These are phyloP conservation scores for Otus sunia DNA, from an alignment of 2,113 vertebrate genomes.

Conservation along the genomic window DNA sequence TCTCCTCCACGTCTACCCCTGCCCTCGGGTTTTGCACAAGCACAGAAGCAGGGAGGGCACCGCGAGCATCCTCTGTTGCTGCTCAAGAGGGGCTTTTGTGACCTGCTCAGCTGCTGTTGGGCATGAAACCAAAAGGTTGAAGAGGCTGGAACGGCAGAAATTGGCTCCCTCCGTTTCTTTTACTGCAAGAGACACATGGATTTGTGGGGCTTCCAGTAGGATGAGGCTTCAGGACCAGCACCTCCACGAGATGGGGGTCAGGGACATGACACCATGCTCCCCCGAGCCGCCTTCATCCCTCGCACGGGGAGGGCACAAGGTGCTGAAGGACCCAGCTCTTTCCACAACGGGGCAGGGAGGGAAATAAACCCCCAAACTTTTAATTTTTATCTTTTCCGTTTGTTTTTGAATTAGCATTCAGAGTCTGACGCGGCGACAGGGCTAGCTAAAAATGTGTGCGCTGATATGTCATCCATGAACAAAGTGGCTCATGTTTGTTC, in stretches of 20 bases:
- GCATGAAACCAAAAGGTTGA: background rate
- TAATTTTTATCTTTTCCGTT: background rate
- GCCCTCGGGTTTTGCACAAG: background rate
- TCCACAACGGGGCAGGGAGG: background rate
- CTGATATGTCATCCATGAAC: constrained; percentile 54
- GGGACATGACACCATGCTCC: fast-evolving
- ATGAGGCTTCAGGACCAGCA: background rate
- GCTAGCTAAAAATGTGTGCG: constrained; percentile 45
- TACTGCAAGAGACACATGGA: background rate
- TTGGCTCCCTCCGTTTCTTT: background rate
- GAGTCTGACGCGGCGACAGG: background rate
- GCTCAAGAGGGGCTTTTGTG: background rate
- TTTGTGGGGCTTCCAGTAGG: background rate
- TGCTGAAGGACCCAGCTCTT: background rate
- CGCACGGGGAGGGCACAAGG: background rate
- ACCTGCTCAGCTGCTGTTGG: background rate
- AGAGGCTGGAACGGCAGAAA: background rate
- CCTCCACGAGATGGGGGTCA: fast-evolving
- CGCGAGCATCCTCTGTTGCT: background rate
- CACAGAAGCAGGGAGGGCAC: background rate
- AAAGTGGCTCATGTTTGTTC: constrained; percentile 72
- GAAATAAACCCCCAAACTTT: background rate
- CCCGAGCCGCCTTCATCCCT: background rate
- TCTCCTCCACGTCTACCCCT: background rate
- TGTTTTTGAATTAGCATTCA: constrained; percentile 51